A percentile compares a stretch with the other conserved stretches of the same genome.
Conservation (phyloP, 2,888 invertebrate genomes). For the Clivina fossor region DNA sequence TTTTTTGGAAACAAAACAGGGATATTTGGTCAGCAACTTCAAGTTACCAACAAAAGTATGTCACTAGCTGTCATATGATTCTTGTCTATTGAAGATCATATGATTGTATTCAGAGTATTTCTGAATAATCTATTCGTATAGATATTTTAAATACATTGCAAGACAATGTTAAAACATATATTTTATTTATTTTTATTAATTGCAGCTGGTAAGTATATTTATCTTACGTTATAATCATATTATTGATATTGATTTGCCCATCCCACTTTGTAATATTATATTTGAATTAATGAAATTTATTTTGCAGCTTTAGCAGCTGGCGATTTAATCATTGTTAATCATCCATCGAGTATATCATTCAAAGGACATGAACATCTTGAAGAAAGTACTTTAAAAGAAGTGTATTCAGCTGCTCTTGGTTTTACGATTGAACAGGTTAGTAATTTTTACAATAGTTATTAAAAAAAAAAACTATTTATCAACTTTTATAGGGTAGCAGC, state of each 20-base stretch:
- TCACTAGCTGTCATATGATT: too few species aligned
- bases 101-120: too few species aligned
- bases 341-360: slow-evolving; percentile 69
- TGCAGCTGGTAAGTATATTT: slow-evolving; percentile 35
- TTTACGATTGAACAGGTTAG: slow-evolving; percentile 73
- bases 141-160: too few species aligned
- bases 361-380: slow-evolving; percentile 64
- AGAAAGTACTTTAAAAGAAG: slow-evolving; percentile 68
- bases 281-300: not conserved
- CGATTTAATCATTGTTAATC: slow-evolving; percentile 69
- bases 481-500: slow-evolving; percentile 57
- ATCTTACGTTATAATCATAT: slow-evolving; percentile 2
- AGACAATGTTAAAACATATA: slow-evolving; percentile 36
- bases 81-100: too few species aligned
- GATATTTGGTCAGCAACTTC: too few species aligned
- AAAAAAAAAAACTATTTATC: slow-evolving; percentile 18
- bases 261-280: slow-evolving; percentile 15
- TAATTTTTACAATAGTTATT: too few species aligned
- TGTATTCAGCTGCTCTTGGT: slow-evolving; percentile 71
- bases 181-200: slow-evolving; percentile 33
- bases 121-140: too few species aligned
- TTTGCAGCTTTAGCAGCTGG: slow-evolving; percentile 61
- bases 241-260: slow-evolving; percentile 23
- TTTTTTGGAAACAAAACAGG: too few species aligned
- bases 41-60: too few species aligned